These are phyloP conservation scores for Azemiops feae DNA, from an alignment of 2,113 vertebrate genomes.

Conservation along the genomic window DNA sequence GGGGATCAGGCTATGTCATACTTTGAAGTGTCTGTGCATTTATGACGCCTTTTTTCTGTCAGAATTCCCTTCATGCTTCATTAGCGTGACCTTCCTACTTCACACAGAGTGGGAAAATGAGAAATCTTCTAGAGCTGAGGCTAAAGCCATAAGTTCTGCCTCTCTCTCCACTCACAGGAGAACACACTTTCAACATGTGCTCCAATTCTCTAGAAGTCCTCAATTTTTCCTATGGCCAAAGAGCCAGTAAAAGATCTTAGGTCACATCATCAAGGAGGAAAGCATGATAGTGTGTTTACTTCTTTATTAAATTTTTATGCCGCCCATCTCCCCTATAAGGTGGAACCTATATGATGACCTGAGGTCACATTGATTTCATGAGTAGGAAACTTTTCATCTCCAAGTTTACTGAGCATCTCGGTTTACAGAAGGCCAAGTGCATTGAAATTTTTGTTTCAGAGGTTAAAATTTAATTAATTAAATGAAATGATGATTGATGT, in stretches of 20 bases:
- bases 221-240: background rate
- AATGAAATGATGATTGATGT: background rate
- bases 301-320: background rate
- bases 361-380: background rate
- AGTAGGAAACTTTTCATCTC: background rate
- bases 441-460: background rate
- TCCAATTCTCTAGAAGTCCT: background rate
- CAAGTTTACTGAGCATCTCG: background rate
- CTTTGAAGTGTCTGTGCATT: background rate
- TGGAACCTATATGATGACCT: background rate
- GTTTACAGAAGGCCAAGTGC: background rate
- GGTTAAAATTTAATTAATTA: background rate
- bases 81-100: slow-evolving; percentile 25
- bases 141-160: background rate
- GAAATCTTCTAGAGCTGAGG: background rate
- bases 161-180: background rate
- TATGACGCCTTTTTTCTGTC: background rate
- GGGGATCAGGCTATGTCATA: background rate
- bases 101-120: slow-evolving; percentile 17
- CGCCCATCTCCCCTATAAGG: background rate
- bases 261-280: background rate
- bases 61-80: slow-evolving; percentile 16
- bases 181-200: background rate
- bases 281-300: background rate
- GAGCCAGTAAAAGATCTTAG: background rate